These are phyloP conservation scores for Callospermophilus lateralis DNA, from an alignment of 2,113 vertebrate genomes.

Conservation along the genomic window DNA sequence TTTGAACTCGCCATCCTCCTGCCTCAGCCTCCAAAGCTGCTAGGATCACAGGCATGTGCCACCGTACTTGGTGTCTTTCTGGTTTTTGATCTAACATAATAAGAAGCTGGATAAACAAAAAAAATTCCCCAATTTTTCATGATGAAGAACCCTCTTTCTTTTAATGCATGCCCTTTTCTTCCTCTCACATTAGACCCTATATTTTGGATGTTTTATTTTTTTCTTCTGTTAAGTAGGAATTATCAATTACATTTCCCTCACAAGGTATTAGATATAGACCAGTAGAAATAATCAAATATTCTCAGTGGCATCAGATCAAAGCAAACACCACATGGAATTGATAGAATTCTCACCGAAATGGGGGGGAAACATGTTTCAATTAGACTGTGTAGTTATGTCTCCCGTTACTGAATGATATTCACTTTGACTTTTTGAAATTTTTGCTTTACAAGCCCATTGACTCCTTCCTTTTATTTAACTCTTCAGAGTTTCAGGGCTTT, in stretches of 20 bases:
- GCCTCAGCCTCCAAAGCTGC: too few species aligned
- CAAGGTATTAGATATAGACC: neutral
- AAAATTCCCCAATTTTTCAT: neutral
- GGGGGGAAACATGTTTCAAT: neutral
- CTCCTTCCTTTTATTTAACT: neutral
- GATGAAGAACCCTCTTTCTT: neutral
- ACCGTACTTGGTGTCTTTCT: neutral
- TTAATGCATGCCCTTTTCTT: neutral
- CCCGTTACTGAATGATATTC: neutral
- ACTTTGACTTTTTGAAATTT: neutral
- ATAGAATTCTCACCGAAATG: neutral
- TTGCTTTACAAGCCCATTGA: neutral
- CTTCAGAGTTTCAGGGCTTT: neutral
- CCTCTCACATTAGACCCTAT: neutral
- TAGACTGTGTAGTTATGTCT: neutral
- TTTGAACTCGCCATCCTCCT: too few species aligned
- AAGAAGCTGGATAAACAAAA: neutral
- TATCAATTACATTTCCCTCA: neutral
- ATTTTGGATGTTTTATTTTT: neutral
- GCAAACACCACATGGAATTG: neutral
- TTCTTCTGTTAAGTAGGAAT: neutral
- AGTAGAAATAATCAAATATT: neutral
- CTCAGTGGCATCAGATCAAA: neutral
- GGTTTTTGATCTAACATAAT: neutral
- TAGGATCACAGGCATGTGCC: too few species aligned